Evolutionary conservation across 2,888 invertebrate species (phyloP).

Genomic region (Ennomos fuscantarius): DNA sequence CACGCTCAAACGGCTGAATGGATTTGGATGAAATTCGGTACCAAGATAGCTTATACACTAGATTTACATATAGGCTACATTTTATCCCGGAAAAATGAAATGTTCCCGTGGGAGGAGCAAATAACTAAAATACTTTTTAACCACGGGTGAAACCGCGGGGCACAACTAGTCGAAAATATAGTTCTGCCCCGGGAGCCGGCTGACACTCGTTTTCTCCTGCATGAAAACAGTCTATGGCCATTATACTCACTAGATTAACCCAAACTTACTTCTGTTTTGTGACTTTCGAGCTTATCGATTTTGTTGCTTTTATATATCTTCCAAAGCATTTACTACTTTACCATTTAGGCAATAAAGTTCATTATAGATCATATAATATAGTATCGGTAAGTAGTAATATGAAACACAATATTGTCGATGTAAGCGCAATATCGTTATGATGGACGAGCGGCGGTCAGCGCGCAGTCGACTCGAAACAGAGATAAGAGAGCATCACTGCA

Average conservation of each 20-base stretch:
- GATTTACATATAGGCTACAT: too few species aligned
- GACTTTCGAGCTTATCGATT: constrained; percentile 9
- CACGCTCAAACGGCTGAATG: too few species aligned
- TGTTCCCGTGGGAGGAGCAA: too few species aligned
- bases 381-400: constrained; percentile 49
- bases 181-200: too few species aligned
- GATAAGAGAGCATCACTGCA: constrained; percentile 64
- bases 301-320: too few species aligned
- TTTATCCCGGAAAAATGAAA: too few species aligned
- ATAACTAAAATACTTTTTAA: too few species aligned
- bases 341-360: constrained; percentile 4
- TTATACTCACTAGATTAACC: not conserved
- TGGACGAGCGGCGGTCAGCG: constrained; percentile 80
- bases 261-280: not conserved
- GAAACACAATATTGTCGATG: constrained; percentile 82
- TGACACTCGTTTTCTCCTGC: too few species aligned
- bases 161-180: too few species aligned
- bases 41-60: too few species aligned
- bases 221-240: not conserved
- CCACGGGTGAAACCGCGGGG: too few species aligned
- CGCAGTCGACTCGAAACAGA: constrained; percentile 76
- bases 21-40: too few species aligned
- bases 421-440: constrained; percentile 79
- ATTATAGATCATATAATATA: not conserved
- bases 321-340: constrained; percentile 20